phyloP scores from a whole-genome alignment of 2,113 vertebrate species.

The Leucopsar rothschildi region DNA sequence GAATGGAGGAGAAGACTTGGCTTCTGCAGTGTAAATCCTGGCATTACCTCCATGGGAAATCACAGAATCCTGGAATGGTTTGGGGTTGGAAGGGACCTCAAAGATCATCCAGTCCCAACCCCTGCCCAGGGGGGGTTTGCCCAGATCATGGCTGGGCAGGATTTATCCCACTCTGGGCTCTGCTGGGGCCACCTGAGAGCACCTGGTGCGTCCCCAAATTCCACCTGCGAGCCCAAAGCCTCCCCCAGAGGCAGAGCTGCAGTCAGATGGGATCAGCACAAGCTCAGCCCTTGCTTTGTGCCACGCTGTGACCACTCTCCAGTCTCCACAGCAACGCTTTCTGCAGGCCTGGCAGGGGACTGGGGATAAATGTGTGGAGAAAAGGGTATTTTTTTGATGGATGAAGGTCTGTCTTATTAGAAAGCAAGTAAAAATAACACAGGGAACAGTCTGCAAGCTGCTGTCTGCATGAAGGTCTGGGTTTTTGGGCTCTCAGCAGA shows the following conservation, averaged over 20 bases:
- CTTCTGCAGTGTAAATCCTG: background rate
- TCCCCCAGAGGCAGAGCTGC: background rate
- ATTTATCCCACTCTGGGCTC: background rate
- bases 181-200: background rate
- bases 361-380: background rate
- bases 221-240: background rate
- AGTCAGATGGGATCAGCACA: background rate
- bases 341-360: background rate
- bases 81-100: background rate
- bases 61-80: background rate
- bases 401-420: background rate
- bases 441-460: background rate
- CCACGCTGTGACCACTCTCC: background rate
- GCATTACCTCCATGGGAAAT: background rate
- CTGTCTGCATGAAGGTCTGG: background rate
- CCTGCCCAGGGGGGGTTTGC: background rate
- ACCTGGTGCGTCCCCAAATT: background rate
- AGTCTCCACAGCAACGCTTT: conserved; percentile 24
- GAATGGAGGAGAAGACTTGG: background rate
- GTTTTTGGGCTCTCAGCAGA: background rate
- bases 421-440: background rate
- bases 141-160: background rate
- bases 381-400: background rate
- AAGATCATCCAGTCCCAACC: background rate
- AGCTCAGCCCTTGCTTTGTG: background rate